Conservation (phyloP, 2,888 invertebrate species). For the Leptopilina drosophilae region DNA sequence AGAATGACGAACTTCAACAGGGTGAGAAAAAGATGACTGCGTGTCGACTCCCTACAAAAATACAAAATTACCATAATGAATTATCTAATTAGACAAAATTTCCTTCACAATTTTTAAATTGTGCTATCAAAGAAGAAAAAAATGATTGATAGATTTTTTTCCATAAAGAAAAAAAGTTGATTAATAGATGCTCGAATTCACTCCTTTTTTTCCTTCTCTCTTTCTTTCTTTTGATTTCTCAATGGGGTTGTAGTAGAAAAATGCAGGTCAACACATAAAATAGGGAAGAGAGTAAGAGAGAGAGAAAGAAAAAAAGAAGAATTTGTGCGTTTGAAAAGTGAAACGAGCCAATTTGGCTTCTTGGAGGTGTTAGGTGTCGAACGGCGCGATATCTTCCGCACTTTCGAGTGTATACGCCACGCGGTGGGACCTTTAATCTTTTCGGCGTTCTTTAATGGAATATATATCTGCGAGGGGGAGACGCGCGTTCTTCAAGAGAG, state of each 20-base stretch:
- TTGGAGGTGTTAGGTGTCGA: constrained; percentile 37
- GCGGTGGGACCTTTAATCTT: constrained; percentile 41
- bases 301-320: neutral
- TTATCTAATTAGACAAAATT: constrained; percentile 1
- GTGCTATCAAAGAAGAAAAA: neutral
- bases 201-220: neutral
- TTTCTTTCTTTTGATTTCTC: neutral
- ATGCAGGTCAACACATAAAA: constrained; percentile 12
- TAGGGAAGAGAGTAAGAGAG: neutral
- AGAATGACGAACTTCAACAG: neutral
- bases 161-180: constrained; percentile 25
- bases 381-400: constrained; percentile 24
- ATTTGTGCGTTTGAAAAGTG: constrained; percentile 35
- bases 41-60: neutral
- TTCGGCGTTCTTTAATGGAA: constrained; percentile 41
- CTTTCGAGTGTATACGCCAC: constrained; percentile 1
- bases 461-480: constrained; percentile 5
- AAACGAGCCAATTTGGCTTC: constrained; percentile 38
- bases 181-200: constrained; percentile 25
- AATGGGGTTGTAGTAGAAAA: constrained; percentile 15
- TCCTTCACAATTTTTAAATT: neutral
- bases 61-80: constrained; percentile 6
- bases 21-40: neutral
- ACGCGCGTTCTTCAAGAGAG: neutral
- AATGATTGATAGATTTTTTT: constrained; percentile 26